Evolutionary conservation across 1,140 invertebrate genomes (phyloP).

Genomic region (Papilio polytes): DNA sequence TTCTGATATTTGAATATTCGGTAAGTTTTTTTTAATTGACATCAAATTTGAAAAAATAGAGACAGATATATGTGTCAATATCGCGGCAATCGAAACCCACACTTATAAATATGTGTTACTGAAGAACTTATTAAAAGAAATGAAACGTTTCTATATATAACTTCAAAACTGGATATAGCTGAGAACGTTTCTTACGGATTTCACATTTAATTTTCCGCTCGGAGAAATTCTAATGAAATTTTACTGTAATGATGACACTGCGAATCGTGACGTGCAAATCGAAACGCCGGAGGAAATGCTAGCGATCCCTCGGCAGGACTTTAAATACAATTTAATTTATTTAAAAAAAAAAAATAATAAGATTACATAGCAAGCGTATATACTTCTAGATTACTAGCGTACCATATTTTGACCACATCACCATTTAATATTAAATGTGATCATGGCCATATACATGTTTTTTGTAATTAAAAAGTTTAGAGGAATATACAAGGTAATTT

Average conservation of each 20-base stretch:
- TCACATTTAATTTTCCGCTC: constrained; percentile 32
- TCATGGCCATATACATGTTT: too few relatives aligned
- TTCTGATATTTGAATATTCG: too few relatives aligned
- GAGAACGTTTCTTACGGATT: constrained; percentile 6
- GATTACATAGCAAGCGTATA: not conserved
- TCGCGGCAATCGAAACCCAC: not conserved
- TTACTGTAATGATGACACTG: constrained; percentile 27
- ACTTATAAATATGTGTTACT: not conserved
- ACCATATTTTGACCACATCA: too few relatives aligned
- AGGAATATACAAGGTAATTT: too few relatives aligned
- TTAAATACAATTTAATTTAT: not conserved
- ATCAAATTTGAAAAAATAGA: too few relatives aligned
- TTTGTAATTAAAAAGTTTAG: too few relatives aligned
- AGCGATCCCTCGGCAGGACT: not conserved
- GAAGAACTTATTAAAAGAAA: not conserved
- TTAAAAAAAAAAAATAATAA: not conserved
- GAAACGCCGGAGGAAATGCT: constrained; percentile 11
- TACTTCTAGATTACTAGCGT: too few relatives aligned
- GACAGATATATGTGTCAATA: too few relatives aligned
- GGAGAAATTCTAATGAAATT: constrained; percentile 30
- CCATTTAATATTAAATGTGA: too few relatives aligned
- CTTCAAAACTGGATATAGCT: not conserved
- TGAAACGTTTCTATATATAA: not conserved
- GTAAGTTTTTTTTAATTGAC: too few relatives aligned
- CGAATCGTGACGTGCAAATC: constrained; percentile 27